Percentiles rank a stretch among this genome's conserved stretches.
These are phyloP conservation scores for Polylopha cassiicola DNA, from an alignment of 2,888 invertebrate genomes.

Conservation along the genomic window DNA sequence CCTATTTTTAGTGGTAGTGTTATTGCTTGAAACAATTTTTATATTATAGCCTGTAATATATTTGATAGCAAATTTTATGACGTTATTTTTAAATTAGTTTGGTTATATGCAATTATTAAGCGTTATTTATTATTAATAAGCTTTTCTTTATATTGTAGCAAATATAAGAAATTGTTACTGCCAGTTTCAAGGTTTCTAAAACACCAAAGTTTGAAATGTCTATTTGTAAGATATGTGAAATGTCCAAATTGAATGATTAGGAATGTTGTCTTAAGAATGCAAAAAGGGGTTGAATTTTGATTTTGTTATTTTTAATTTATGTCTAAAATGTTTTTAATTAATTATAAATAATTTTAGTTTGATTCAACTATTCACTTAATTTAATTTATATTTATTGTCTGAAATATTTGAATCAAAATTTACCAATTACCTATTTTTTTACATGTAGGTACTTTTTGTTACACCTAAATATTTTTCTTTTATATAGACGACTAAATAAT, in stretches of 20 bases:
- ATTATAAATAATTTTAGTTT: no score
- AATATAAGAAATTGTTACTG: constrained; percentile 61
- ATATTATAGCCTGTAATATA: constrained; percentile 42
- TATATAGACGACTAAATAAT: no score
- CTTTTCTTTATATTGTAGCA: constrained; percentile 41
- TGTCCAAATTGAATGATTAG: constrained; percentile 37
- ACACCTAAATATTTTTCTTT: no score
- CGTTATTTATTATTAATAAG: constrained; percentile 44
- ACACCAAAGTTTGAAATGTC: constrained; percentile 56
- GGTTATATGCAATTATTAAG: constrained; percentile 44
- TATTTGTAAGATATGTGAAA: constrained; percentile 39
- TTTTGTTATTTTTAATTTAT: no score
- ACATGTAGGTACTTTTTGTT: no score
- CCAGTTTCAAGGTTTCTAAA: constrained; percentile 67
- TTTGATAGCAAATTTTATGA: constrained; percentile 59
- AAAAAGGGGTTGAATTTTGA: no score
- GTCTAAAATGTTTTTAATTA: no score
- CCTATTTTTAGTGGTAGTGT: constrained; percentile 37
- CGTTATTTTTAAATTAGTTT: constrained; percentile 48
- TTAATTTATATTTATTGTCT: no score
- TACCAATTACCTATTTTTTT: no score
- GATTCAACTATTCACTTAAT: no score
- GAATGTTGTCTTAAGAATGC: no score
- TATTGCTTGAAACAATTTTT: constrained; percentile 45
- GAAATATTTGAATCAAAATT: no score